Evolutionary conservation across 2,888 invertebrate species (phyloP).

Genomic region (Embidobia sp.): DNA sequence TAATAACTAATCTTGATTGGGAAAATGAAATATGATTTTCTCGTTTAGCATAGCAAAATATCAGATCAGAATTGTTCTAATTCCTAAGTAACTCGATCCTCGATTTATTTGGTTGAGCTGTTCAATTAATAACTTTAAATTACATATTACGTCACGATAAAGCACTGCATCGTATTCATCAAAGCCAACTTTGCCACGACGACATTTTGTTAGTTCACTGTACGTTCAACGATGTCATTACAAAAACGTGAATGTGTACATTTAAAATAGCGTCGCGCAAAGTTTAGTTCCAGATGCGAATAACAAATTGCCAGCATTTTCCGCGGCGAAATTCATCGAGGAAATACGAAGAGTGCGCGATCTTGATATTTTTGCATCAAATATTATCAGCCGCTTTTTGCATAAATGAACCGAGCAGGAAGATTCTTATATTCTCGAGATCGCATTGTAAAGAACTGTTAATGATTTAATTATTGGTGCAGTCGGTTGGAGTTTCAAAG

Average conservation of each 20-base stretch:
- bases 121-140: background rate
- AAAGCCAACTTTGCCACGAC: background rate
- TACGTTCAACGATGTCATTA: conserved; percentile 24
- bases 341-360: conserved; percentile 15
- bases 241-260: conserved; percentile 28
- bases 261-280: conserved; percentile 17
- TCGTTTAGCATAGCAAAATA: too few species aligned
- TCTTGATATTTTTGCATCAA: conserved; percentile 20
- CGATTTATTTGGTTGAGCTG: too few species aligned
- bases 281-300: conserved; percentile 12
- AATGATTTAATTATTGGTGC: conserved; percentile 13
- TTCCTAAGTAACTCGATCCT: too few species aligned
- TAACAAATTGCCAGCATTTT: conserved; percentile 33
- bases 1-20: too few species aligned
- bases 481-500: conserved; percentile 14
- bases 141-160: background rate
- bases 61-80: too few species aligned
- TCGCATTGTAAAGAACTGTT: conserved; percentile 1
- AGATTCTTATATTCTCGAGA: conserved; percentile 1
- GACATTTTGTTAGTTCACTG: background rate
- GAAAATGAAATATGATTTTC: too few species aligned
- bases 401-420: background rate
- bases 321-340: conserved; percentile 7
- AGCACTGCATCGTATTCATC: conserved; percentile 1
- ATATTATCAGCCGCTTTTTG: conserved; percentile 9